Conservation (phyloP, 2,888 invertebrate species). For the Phragmatobia fuliginosa region DNA sequence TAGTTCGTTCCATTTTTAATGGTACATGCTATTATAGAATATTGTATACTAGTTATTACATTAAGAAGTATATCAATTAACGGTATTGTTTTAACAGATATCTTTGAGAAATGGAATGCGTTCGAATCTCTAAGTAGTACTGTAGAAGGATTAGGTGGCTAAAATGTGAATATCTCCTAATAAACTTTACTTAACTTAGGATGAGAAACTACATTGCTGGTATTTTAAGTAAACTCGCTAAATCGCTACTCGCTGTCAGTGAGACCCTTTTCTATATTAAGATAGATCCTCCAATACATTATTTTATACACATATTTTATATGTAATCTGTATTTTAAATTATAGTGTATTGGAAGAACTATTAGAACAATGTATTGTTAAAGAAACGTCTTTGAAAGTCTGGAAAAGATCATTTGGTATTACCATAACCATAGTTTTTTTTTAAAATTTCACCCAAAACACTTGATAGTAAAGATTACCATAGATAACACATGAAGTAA, state of each 20-base stretch:
- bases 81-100: background rate
- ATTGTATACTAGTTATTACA: too few species aligned
- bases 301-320: too few species aligned
- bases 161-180: background rate
- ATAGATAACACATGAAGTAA: background rate
- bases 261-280: background rate
- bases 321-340: background rate
- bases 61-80: too few species aligned
- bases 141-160: too few species aligned
- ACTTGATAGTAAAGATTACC: too few species aligned
- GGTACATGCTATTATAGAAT: background rate
- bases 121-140: too few species aligned
- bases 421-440: background rate
- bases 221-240: background rate
- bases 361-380: background rate
- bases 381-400: background rate
- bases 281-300: background rate
- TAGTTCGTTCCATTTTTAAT: background rate
- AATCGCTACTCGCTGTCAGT: conserved; percentile 1
- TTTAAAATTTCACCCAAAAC: too few species aligned
- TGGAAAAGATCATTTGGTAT: background rate
- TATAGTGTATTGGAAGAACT: background rate
- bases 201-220: background rate
- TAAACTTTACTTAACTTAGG: too few species aligned
- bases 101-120: too few species aligned